Conservation (phyloP, 2,888 invertebrate genomes). For the Tridacna gigas region DNA sequence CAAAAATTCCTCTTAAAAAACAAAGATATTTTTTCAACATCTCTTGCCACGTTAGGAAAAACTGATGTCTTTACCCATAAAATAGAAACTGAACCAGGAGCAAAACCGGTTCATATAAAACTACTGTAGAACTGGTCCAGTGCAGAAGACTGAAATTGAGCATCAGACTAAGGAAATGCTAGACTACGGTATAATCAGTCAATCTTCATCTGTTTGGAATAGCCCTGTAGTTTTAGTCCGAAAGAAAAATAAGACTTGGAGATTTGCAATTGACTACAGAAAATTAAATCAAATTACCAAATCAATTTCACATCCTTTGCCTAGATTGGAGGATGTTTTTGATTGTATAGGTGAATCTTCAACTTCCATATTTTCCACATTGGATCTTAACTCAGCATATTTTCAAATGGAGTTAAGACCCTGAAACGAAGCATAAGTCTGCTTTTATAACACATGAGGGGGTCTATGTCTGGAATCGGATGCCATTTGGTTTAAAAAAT, state of each 20-base stretch:
- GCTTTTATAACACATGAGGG: conserved; percentile 64
- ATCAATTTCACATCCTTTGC: conserved; percentile 63
- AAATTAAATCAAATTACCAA: conserved; percentile 59
- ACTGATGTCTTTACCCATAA: conserved; percentile 46
- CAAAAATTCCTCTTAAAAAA: conserved; percentile 34
- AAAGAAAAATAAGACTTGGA: conserved; percentile 51
- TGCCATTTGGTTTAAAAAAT: conserved; percentile 63
- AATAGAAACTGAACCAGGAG: conserved; percentile 49
- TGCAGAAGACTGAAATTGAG: conserved; percentile 44
- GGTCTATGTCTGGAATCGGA: conserved; percentile 49
- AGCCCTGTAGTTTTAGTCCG: conserved; percentile 56
- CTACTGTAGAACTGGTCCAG: conserved; percentile 44
- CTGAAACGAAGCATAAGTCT: conserved; percentile 61
- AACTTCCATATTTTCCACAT: conserved; percentile 48
- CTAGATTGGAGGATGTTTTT: conserved; percentile 59
- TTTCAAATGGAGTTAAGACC: conserved; percentile 56
- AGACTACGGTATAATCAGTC: conserved; percentile 49
- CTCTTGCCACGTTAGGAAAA: conserved; percentile 40
- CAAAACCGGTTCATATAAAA: conserved; percentile 44
- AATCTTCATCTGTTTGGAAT: conserved; percentile 52
- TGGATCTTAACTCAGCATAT: conserved; percentile 55
- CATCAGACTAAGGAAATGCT: conserved; percentile 48
- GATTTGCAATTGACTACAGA: conserved; percentile 64
- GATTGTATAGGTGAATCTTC: conserved; percentile 48
- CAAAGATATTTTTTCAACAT: conserved; percentile 42